These are phyloP conservation scores for Cyprinodon brontotheroides DNA, from an alignment of 2,113 vertebrate genomes.

Conservation along the genomic window DNA sequence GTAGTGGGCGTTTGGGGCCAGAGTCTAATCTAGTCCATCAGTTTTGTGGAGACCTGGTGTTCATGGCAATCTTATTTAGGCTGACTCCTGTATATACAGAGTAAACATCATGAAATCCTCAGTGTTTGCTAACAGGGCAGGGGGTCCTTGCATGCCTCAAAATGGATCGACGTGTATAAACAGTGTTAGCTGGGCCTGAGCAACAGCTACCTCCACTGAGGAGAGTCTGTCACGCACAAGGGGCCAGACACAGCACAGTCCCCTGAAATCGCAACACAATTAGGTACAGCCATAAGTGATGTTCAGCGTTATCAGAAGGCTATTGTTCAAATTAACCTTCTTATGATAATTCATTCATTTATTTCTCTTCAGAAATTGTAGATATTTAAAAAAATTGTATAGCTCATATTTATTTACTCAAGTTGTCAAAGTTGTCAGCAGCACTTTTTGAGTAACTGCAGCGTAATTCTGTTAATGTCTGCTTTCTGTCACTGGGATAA, in stretches of 20 bases:
- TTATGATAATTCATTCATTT: conserved; percentile 2
- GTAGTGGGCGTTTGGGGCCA: conserved; percentile 59
- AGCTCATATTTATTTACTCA: background rate
- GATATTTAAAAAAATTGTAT: background rate
- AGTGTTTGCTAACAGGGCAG: conserved; percentile 66
- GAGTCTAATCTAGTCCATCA: conserved; percentile 75
- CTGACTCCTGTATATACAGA: conserved; percentile 80
- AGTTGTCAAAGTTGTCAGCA: background rate
- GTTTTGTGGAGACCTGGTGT: conserved; percentile 62
- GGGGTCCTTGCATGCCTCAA: conserved; percentile 74
- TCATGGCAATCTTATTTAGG: conserved; percentile 75
- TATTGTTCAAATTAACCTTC: background rate
- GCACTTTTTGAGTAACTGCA: conserved; percentile 15
- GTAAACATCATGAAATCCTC: conserved; percentile 79
- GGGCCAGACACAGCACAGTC: conserved; percentile 61
- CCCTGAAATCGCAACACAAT: conserved; percentile 51
- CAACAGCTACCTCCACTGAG: conserved; percentile 73
- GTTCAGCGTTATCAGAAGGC: conserved; percentile 24
- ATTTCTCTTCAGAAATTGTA: conserved; percentile 1
- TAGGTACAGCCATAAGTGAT: conserved; percentile 57
- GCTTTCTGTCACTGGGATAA: conserved; percentile 12
- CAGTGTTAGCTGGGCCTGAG: conserved; percentile 75
- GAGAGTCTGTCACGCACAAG: conserved; percentile 77
- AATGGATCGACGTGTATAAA: conserved; percentile 78
- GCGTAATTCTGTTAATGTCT: conserved; percentile 9